Base-by-base conservation (phyloP, 1,140 invertebrate species). In the Drosophila ohnishii region DNA sequence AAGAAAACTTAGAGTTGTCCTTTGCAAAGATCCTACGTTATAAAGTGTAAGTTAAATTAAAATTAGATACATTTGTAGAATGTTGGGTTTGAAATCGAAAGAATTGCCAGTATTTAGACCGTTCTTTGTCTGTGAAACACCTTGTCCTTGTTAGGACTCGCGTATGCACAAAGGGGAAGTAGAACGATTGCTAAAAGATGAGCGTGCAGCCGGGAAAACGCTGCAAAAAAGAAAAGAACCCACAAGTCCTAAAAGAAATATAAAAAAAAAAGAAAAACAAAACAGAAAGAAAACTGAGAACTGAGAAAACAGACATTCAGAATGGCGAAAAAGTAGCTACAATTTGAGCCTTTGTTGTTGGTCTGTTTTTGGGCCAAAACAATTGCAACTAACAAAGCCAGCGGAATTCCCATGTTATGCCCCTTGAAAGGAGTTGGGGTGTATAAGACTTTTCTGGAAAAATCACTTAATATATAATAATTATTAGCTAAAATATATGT, bases 341-440 rank as follows among this genome's bases (percentile, higher is more conserved):
- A 66, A 75, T 75, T 75, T 30, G 22, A 19, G 45, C 62, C 22
- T n/a, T 74, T 75, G 60, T 65, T 58, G 51, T 42, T 53, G 70
- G 37, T 55, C 32, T 37, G 57, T 32, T 40, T 48, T 48, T 44
- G 61, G 53, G 73, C 25, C 70, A 75, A 66, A 75, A 75, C 73
- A 75, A 75, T 75, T 75, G 72, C 72, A 67, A 37, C 72, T 55
- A 59, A 75, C 62, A 75, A 75, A 75, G 73, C 61, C 73, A 53
- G 37, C 48, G 62, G 48, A 76, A 67, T 75, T 35, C 62, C n/a
- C 22, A 25, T 47, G 35, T 25, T 37, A 51, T 64, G 14, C 37
- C 25, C 45, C 2, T 10, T 32, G 0, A 22, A 47, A 13, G 14
- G 1, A 16, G 9, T 8, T 5, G 10, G 19, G 30, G 44, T 32